Conservation (phyloP, 2,888 invertebrate species). For the Sinhomidia bicolor region DNA sequence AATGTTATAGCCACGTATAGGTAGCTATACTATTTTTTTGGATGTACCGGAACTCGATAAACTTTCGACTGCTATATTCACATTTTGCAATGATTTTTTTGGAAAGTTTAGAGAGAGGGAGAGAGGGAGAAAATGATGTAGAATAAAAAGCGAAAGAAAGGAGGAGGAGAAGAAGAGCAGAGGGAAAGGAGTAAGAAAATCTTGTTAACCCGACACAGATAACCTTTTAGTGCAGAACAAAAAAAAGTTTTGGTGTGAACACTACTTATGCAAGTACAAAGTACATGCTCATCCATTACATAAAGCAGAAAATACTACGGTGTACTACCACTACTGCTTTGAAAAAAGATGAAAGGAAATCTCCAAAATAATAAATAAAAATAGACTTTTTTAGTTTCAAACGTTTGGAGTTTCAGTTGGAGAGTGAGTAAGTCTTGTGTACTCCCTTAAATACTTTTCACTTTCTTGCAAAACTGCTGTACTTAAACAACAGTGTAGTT, state of each 20-base stretch:
- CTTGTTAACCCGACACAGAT: slow-evolving; percentile 47
- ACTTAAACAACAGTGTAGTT: too few relatives aligned
- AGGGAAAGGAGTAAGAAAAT: slow-evolving; percentile 14
- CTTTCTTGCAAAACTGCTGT: too few relatives aligned
- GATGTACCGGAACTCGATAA: neutral
- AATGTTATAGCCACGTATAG: neutral
- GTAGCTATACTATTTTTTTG: too few relatives aligned
- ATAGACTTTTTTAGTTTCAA: neutral
- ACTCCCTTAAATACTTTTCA: too few relatives aligned
- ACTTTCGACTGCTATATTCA: neutral
- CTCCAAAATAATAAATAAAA: too few relatives aligned
- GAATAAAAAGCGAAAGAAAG: neutral
- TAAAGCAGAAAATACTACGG: neutral
- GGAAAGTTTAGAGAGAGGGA: neutral
- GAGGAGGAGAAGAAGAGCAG: too few relatives aligned
- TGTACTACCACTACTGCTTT: neutral
- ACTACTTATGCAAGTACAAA: slow-evolving; percentile 26
- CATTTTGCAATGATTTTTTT: neutral
- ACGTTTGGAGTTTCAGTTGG: neutral
- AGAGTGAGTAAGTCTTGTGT: too few relatives aligned
- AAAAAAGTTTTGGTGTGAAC: slow-evolving; percentile 29
- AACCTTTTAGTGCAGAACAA: slow-evolving; percentile 44
- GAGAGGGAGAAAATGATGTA: neutral
- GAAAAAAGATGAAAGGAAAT: neutral
- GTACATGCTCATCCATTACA: slow-evolving; percentile 15